Evolutionary conservation across 2,888 invertebrate species (phyloP), one percentile per base, ranked within the genome.

Genomic region (Tetranychus truncatus): DNA sequence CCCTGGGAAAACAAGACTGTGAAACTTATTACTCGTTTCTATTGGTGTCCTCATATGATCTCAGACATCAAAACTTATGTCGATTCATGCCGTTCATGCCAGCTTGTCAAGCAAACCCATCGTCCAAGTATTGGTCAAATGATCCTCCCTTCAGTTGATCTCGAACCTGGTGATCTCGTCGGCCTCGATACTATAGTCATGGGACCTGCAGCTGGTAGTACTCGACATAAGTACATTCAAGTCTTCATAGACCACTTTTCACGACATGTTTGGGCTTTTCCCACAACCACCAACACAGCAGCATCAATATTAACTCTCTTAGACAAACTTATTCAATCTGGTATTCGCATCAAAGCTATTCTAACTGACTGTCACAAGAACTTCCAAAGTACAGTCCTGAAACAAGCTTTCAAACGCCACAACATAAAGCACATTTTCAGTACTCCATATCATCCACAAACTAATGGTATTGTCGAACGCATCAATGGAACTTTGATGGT

Each of bases 371-470:
- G 55, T 11, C 65, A 66, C 20, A 72, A 24, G 4, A 75, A 72
- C 18, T 75, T 75, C 18, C 72, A 44, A 6, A 73, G 55, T 34
- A 45, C 15, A n/a, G 20, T 55, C 1, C 8, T 75, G 6, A 55
- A 21, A 1, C 67, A 21, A 1, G 66, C 21, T 45, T 15, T 74
- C 1, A n/a, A 45, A 1, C 15, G 55, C 18, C 18, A 46, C n/a
- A 9, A n/a, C 18, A 34, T 74, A 8, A 21, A 44, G 1, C 75
- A 75, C 20, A 11, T 11, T 1, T n/a, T 55, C 4, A 18, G 46
- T 15, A 21, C 73, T 11, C 65, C 75, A 6, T 75, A 72, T 45
- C 75, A 75, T 75, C 75, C 75, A 3, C 71, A 74, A 21, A 74
- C 74, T 4, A 74, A 74, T 45, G 74, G 74, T 15, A 45, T 73